A percentile compares a stretch with the other conserved stretches of the same genome.
Evolutionary conservation across 2,888 invertebrate species (phyloP).

Genomic region (Acleris holmiana): DNA sequence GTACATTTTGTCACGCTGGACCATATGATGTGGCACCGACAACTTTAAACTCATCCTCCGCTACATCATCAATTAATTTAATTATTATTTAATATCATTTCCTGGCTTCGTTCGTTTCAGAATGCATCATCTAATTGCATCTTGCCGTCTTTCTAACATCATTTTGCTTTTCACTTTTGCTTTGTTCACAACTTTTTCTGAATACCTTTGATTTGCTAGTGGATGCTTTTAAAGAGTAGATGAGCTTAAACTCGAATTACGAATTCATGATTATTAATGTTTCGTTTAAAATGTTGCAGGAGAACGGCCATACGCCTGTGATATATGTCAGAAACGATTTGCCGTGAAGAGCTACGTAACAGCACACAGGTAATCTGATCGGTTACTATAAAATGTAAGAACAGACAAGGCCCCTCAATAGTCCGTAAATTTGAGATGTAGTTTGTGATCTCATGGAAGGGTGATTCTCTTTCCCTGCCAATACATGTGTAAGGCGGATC

Average conservation of each 20-base stretch:
- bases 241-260: not conserved
- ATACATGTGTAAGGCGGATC: too few species aligned
- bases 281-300: conserved; percentile 72
- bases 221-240: conserved; percentile 36
- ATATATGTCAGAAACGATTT: conserved; percentile 91
- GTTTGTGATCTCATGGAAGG: too few species aligned
- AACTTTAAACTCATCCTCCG: conserved; percentile 64
- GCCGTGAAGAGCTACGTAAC: conserved; percentile 92
- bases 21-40: conserved; percentile 81
- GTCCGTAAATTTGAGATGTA: too few species aligned
- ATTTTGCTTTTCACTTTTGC: conserved; percentile 62
- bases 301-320: conserved; percentile 91
- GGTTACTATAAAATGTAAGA: too few species aligned
- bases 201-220: conserved; percentile 42
- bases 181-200: conserved; percentile 51
- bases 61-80: conserved; percentile 71
- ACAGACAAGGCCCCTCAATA: too few species aligned
- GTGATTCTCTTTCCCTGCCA: too few species aligned
- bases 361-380: conserved; percentile 85
- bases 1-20: conserved; percentile 55
- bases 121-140: conserved; percentile 77
- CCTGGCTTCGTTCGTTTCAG: conserved; percentile 75
- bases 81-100: conserved; percentile 67
- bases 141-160: conserved; percentile 83
- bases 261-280: conserved; percentile 8